Base-by-base conservation (phyloP, 1,140 invertebrate species). In the Riptortus pedestris region DNA sequence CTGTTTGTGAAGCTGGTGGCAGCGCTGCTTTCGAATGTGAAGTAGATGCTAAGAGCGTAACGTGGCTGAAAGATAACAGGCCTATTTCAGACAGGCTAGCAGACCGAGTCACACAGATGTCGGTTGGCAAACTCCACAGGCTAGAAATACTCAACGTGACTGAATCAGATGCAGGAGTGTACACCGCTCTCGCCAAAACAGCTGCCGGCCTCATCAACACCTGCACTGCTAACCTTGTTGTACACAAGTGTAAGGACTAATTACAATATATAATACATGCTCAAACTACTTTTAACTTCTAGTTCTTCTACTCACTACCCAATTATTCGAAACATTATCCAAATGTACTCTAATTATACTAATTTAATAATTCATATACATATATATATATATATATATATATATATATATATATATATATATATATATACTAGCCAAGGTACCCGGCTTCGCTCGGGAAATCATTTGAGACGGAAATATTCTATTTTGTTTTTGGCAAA, bases 51-150 rank as follows among this genome's bases (percentile, higher is more conserved):
- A 77, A 83, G 65, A 73, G 77, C 2, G 81, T 96, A 57, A 86
- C 84, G 38, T 97, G 93, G 93, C 74, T 94, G 59, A 94, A 93
- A 73, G 88, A 93, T 73, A 94, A 93, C 73, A 85, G 87, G 74
- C 85, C 85, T 0, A 69, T 96, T 63, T 83, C 86, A 33, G 88
- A 89, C 69, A 81, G 79, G 63, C 74, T 90, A 45, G 85, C 87
- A 18, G 88, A 91, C 69, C 77, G 90, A 9, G 82, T 91, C 45
- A 80, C 80, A 57, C 79, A 83, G 18, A 79, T 78, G 0, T 75
- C 76, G 47, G 75, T 77, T 12, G 79, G 83, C 29, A 78, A 79
- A 24, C 73, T 75, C 11, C 86, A 83, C 72, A 83, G 80, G 60
- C 76, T 98, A 62, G 80, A 86, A 69, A 83, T 98, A 22, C 80